A percentile compares a stretch with the other conserved stretches of the same genome.
Conservation (phyloP, 2,113 vertebrate species). For the Chrysochloris asiatica region DNA sequence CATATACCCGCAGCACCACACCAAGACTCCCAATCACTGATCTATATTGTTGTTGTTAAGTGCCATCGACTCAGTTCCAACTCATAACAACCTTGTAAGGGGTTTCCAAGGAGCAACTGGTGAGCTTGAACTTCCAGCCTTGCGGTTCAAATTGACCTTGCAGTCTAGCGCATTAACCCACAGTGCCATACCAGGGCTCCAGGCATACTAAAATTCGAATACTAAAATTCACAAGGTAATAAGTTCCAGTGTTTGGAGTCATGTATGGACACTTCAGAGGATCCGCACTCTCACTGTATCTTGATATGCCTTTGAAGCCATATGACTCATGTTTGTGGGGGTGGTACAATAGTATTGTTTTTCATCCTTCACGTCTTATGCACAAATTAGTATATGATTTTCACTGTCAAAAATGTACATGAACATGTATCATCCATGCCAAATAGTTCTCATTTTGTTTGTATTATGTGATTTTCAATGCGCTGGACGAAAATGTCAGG, state of each 20-base stretch:
- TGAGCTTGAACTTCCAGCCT: no score
- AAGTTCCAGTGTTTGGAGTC: not conserved
- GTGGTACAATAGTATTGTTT: not conserved
- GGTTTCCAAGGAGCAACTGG: no score
- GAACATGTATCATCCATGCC: not conserved
- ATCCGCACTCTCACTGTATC: not conserved
- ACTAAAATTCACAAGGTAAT: not conserved
- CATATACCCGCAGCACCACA: no score
- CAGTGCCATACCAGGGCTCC: no score
- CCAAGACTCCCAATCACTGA: no score
- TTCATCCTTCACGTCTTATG: not conserved
- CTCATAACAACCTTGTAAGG: no score
- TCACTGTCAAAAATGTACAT: not conserved
- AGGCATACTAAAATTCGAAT: no score
- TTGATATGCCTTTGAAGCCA: not conserved
- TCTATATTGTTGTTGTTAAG: no score
- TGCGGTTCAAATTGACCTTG: no score
- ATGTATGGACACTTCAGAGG: not conserved
- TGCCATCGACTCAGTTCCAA: no score
- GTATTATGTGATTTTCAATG: not conserved
- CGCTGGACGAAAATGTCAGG: no score
- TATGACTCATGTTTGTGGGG: not conserved
- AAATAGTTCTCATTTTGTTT: not conserved
- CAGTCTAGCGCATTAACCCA: no score
- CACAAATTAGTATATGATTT: not conserved